These are phyloP conservation scores for Onychostruthus taczanowskii DNA, from an alignment of 2,113 vertebrate genomes.

Conservation along the genomic window DNA sequence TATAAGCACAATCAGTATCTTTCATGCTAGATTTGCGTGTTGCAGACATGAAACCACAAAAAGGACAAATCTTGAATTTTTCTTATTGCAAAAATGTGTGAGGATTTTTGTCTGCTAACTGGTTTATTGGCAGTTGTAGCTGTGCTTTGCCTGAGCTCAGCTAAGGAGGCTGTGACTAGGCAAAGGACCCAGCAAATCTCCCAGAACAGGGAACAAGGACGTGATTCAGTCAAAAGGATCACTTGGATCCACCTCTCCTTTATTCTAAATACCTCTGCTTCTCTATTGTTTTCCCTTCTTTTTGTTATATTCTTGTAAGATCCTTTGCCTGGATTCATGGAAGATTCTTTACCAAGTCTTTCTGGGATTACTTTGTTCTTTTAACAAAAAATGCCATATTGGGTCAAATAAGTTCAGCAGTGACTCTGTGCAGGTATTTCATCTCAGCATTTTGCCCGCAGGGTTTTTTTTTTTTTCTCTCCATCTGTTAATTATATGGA, in stretches of 20 bases:
- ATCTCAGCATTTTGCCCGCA: background rate
- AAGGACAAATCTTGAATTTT: background rate
- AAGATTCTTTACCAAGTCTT: background rate
- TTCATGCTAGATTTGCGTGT: background rate
- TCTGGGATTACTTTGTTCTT: background rate
- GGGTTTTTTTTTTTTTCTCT: background rate
- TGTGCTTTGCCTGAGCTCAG: background rate
- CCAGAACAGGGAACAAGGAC: background rate
- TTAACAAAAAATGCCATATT: background rate
- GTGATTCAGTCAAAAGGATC: background rate
- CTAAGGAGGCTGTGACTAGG: background rate
- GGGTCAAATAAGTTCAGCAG: background rate
- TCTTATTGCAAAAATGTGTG: background rate
- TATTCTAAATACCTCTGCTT: background rate
- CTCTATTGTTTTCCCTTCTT: background rate
- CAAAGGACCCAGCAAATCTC: background rate
- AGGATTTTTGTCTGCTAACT: background rate
- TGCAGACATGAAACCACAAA: background rate
- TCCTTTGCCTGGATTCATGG: background rate
- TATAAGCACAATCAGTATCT: rapidly evolving
- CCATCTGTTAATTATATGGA: background rate
- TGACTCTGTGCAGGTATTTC: background rate
- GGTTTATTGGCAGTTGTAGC: background rate
- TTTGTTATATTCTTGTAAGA: background rate
- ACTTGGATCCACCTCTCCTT: background rate